These are phyloP conservation scores for Petromus typicus DNA, from an alignment of 2,113 vertebrate genomes.

Conservation along the genomic window DNA sequence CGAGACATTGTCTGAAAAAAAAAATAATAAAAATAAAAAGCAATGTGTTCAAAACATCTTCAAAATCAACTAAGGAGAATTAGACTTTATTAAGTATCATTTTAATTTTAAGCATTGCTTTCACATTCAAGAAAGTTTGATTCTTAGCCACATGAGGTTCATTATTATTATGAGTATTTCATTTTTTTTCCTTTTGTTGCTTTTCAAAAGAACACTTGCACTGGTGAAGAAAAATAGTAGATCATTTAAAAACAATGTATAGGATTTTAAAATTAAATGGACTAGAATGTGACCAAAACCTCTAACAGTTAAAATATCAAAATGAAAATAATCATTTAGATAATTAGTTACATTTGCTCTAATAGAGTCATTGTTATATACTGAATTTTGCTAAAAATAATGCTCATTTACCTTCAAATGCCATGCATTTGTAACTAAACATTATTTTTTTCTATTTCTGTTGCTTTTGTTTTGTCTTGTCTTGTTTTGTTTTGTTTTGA, in stretches of 20 bases:
- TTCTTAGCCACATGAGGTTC: too few species aligned
- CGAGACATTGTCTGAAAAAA: too few species aligned
- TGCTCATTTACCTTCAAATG: background rate
- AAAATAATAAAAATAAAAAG: background rate
- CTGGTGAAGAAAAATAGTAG: background rate
- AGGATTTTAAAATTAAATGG: constrained; percentile 34
- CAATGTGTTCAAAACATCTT: constrained; percentile 17
- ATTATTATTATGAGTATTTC: background rate
- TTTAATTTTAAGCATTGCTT: constrained; percentile 23
- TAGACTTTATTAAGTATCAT: background rate
- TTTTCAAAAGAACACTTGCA: constrained; percentile 44
- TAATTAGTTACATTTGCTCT: background rate
- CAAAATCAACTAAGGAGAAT: background rate
- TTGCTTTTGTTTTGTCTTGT: background rate
- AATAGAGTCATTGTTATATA: background rate
- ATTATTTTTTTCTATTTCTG: too few species aligned
- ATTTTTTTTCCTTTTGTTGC: background rate
- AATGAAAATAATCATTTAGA: background rate
- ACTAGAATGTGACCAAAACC: background rate
- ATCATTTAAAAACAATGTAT: background rate
- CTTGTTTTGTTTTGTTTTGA: background rate
- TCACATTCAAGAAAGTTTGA: background rate
- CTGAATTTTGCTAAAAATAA: background rate
- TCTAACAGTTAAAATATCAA: background rate
- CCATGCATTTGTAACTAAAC: background rate